Evolutionary conservation across 2,888 invertebrate genomes (phyloP).

Genomic region (Stenodema calcarata): DNA sequence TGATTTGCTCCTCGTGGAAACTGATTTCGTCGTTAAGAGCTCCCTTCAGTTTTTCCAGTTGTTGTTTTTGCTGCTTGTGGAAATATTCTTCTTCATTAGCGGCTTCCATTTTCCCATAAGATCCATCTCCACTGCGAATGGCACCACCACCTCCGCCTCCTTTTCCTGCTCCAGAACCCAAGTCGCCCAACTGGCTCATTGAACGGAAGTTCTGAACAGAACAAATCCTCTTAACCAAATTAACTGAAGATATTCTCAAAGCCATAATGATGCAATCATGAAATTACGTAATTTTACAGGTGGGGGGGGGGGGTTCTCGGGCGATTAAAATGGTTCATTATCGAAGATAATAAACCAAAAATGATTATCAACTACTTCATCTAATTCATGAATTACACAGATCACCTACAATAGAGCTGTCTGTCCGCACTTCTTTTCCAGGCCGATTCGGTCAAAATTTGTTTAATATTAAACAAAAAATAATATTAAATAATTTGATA

Average conservation of each 20-base stretch:
- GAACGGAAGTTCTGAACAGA: constrained; percentile 43
- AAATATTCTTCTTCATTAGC: constrained; percentile 91
- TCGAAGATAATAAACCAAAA: too few relatives aligned
- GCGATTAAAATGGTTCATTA: too few relatives aligned
- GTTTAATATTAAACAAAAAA: too few relatives aligned
- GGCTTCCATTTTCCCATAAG: constrained; percentile 88
- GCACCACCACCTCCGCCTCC: constrained; percentile 84
- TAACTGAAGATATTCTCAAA: not conserved
- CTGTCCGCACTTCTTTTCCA: too few relatives aligned
- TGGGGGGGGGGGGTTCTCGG: too few relatives aligned
- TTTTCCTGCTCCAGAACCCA: constrained; percentile 81
- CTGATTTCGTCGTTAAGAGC: constrained; percentile 78
- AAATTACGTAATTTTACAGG: too few relatives aligned
- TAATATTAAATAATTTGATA: too few relatives aligned
- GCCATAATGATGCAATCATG: constrained; percentile 20
- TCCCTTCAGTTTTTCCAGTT: constrained; percentile 72
- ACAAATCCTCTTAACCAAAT: not conserved
- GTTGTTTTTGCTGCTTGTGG: constrained; percentile 85
- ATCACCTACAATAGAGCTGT: too few relatives aligned
- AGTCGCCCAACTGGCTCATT: constrained; percentile 67
- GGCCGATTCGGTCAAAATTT: too few relatives aligned
- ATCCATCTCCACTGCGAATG: constrained; percentile 88
- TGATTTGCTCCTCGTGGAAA: constrained; percentile 86
- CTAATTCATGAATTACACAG: too few relatives aligned
- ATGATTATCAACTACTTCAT: too few relatives aligned